Evolutionary conservation across 2,797 vertebrate genomes (phyloP), one percentile per base, ranked within the genome.

Genomic region (Fistularia tabacaria): DNA sequence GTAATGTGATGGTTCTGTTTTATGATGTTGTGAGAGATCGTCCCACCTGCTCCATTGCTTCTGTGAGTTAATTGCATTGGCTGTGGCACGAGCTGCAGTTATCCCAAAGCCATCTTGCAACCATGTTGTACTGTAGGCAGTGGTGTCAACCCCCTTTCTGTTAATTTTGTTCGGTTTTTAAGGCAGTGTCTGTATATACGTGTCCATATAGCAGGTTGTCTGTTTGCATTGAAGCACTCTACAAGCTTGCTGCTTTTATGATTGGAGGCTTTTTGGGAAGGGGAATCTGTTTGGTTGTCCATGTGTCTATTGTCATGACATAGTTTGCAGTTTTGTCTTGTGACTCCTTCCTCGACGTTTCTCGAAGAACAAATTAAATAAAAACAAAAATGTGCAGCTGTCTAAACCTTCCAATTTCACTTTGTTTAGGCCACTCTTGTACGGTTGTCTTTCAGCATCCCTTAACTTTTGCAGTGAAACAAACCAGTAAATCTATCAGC

Each of bases 271-370:
- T 42, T 42, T 42, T 12, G 10, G 6, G 11, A 45, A 12, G 43
- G 14, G 43, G 11, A 45, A 45, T 25, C 2, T 40, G 39, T 40
- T 40, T 40, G 7, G 55, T 57, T 38, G 51, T 71, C 14, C 45
- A 46, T 45, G 45, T 49, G 39, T 73, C 51, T 42, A 15, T 67
- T 62, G 71, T 64, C 59, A 56, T 57, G 44, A 69, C n/a, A 51
- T 58, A 45, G 71, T 82, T 81, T 80, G 77, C 81, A 76, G 56
- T 69, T 69, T 51, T 51, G 56, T 81, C 68, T 59, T 45, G 66
- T 66, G 66, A 66, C 59, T 79, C 51, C 56, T 71, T 50, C 53
- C 55, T 57, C 38, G 42, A 38, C 3, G 6, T 62, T 58, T 36
- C 58, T 7, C 38, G 38, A 72, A 74, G 66, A 83, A 59, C 62